These are phyloP conservation scores for Himalopsyche anomala DNA, from an alignment of 2,888 invertebrate species.

Conservation along the genomic window DNA sequence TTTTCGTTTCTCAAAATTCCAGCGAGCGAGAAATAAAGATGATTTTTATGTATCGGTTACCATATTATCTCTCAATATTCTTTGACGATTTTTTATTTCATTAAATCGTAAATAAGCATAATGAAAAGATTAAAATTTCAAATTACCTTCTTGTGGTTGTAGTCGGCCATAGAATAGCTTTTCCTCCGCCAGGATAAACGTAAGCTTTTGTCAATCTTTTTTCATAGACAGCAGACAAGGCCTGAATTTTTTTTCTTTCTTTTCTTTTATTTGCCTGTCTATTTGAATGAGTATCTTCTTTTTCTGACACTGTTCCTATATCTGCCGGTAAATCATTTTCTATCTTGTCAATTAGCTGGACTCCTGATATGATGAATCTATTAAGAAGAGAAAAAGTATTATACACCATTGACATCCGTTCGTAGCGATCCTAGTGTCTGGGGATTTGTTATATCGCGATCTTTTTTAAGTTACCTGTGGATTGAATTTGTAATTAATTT, in stretches of 20 bases:
- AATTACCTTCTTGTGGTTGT: neutral
- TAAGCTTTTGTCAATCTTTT: neutral
- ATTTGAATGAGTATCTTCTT: neutral
- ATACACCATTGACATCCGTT: neutral
- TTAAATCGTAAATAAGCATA: too few species aligned
- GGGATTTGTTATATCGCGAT: too few species aligned
- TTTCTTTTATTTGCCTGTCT: neutral
- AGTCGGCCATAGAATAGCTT: slow-evolving; percentile 4
- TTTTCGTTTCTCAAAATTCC: too few species aligned
- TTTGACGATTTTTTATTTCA: too few species aligned
- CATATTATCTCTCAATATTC: too few species aligned
- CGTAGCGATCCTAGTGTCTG: too few species aligned
- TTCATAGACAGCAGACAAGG: neutral
- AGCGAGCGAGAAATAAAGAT: too few species aligned
- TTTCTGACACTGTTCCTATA: neutral
- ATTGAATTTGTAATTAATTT: too few species aligned
- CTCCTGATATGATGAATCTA: slow-evolving; percentile 9
- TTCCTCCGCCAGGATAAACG: slow-evolving; percentile 7
- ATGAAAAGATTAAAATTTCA: too few species aligned
- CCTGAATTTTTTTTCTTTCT: neutral
- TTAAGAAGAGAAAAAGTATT: neutral
- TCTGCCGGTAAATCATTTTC: neutral
- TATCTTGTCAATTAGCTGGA: neutral
- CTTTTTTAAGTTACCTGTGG: too few species aligned
- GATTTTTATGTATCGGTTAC: too few species aligned